phyloP scores from a whole-genome alignment of 2,888 invertebrate genomes.

The Bimastos eiseni region DNA sequence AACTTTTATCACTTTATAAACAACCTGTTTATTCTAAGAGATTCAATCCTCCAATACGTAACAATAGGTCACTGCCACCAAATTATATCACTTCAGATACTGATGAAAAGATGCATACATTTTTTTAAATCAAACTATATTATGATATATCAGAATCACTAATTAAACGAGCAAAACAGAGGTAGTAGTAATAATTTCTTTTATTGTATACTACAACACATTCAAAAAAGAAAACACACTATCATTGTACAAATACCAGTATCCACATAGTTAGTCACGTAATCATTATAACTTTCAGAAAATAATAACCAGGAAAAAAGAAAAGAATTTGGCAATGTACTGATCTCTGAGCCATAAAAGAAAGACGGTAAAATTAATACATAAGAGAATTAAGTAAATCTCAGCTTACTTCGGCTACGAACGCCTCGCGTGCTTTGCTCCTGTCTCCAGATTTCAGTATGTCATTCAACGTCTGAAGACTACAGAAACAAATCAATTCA shows the following conservation, averaged over 20 bases:
- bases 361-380: too few relatives aligned
- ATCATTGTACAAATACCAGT: too few relatives aligned
- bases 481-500: slow-evolving; percentile 45
- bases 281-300: too few relatives aligned
- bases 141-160: background rate
- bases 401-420: slow-evolving; percentile 36
- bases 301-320: too few relatives aligned
- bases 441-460: slow-evolving; percentile 57
- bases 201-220: too few relatives aligned
- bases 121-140: background rate
- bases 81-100: background rate
- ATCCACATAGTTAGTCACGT: too few relatives aligned
- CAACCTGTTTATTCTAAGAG: background rate
- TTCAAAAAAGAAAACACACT: too few relatives aligned
- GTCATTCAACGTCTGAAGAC: slow-evolving; percentile 76
- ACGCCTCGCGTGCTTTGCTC: slow-evolving; percentile 56
- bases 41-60: background rate
- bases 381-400: background rate
- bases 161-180: background rate
- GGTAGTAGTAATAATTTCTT: too few relatives aligned
- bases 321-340: too few relatives aligned
- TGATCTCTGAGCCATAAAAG: too few relatives aligned
- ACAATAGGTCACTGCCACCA: background rate
- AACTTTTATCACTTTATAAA: background rate
- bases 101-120: background rate